Base-by-base conservation (phyloP, 2,888 invertebrate species). In the Sinodicranocentrus sp. region DNA sequence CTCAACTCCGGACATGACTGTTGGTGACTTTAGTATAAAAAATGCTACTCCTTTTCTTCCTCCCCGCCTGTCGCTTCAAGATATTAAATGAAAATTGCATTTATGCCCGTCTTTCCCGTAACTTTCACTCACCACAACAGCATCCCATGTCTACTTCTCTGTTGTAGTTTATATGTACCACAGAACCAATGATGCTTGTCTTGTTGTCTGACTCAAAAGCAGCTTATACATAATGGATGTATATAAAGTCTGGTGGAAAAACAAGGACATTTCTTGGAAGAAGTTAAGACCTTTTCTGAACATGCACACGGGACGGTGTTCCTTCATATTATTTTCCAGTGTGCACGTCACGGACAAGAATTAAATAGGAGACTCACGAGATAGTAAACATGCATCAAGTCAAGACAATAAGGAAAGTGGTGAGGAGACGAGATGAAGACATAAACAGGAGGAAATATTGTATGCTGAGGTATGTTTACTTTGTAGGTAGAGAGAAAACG, bases 61-160 rank as follows among this genome's bases (percentile, higher is more conserved):
- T 61, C 61, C 26, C 72, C 19, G 13, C 10, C 43, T 75, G 61
- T 61, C 59, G 63, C 28, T 76, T n/a, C 2, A 13, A 75, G 73
- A 48, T 75, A 75, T 75, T 75, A 75, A 75, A 75, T 65, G 65
- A 76, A 73, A 76, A 76, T 76, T 76, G 65, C 39, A 65, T 65
- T 21, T 54, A 13, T 65, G 3, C 48, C 19, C 28, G 17, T 61
- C 43, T 54, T 10, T 54, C 28, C 68, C 54, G n/a, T n/a, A 21
- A 54, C 54, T 70, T 28, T 54, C 26, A 39, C 13, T 43, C 39
- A 52, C 3, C 52, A 19, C 52, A 52, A 19, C n/a, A 52, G 52
- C 1, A 52, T 19, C n/a, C n/a, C n/a, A n/a, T n/a, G n/a, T n/a
- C n/a, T n/a, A n/a, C n/a, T n/a, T n/a, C n/a, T n/a, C n/a, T n/a